phyloP scores from a whole-genome alignment of 1,140 invertebrate genomes.

The Ostrea denselamellosa region DNA sequence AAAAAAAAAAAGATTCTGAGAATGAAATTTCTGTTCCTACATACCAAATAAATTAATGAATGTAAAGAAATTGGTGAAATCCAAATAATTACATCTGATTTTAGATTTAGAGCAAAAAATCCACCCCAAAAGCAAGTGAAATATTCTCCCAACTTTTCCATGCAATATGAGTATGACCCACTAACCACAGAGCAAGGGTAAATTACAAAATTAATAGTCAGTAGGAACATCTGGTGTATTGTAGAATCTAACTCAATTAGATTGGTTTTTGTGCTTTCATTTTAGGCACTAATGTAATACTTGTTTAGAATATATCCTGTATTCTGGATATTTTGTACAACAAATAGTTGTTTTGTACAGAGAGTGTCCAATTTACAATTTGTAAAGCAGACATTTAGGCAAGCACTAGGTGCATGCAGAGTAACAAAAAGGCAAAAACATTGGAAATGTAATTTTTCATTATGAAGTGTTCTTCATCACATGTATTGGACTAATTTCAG shows the following conservation, averaged over 20 bases:
- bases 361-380: neutral
- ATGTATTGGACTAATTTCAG: neutral
- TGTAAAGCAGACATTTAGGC: neutral
- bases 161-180: neutral
- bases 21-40: neutral
- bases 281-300: too few species aligned
- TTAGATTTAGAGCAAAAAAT: neutral
- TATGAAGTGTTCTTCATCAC: neutral
- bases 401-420: neutral
- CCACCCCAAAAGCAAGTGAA: neutral
- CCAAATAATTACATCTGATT: neutral
- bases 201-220: neutral
- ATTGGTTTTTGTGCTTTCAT: too few species aligned
- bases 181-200: conserved; percentile 1
- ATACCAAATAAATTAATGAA: neutral
- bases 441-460: neutral
- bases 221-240: neutral
- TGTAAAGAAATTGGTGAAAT: neutral
- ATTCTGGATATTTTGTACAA: too few species aligned
- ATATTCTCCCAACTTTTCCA: neutral
- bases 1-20: neutral
- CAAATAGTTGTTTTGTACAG: too few species aligned
- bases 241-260: too few species aligned
- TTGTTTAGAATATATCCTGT: too few species aligned
- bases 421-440: neutral